phyloP scores from a whole-genome alignment of 2,797 vertebrate genomes.

The Chelidonichthys spinosus region DNA sequence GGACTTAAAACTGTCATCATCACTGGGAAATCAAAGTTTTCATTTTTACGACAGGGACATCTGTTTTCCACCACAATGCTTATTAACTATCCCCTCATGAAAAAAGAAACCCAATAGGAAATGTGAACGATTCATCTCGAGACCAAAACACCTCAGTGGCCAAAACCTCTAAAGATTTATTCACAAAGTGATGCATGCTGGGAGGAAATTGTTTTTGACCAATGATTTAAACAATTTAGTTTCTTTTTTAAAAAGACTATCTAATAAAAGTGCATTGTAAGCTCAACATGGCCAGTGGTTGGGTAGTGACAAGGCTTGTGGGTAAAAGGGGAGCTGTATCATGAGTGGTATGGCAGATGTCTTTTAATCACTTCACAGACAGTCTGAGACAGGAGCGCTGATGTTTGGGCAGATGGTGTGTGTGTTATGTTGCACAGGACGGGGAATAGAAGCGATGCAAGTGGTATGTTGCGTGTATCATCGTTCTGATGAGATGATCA shows the following conservation, averaged over 20 bases:
- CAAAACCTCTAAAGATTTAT: conserved; percentile 35
- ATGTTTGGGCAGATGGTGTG: conserved; percentile 49
- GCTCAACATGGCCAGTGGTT: conserved; percentile 40
- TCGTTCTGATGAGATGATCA: not conserved
- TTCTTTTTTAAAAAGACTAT: conserved; percentile 34
- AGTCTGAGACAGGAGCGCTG: conserved; percentile 26
- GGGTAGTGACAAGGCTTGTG: conserved; percentile 32
- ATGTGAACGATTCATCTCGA: conserved; percentile 14
- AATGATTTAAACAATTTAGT: conserved; percentile 43
- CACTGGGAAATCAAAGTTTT: not conserved
- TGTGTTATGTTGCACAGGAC: conserved; percentile 31
- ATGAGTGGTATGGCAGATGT: conserved; percentile 71
- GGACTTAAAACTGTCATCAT: conserved; percentile 23
- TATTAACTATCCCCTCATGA: not conserved
- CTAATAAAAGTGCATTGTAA: conserved; percentile 52
- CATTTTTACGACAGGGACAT: conserved; percentile 29
- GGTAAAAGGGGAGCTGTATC: conserved; percentile 46
- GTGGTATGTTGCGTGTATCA: not conserved
- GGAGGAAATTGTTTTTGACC: conserved; percentile 38
- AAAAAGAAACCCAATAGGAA: conserved; percentile 9
- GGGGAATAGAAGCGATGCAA: conserved; percentile 8
- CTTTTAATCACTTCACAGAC: conserved; percentile 53
- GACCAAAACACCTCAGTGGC: conserved; percentile 25
- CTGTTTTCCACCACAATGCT: conserved; percentile 28
- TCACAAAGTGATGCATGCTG: conserved; percentile 13